phyloP scores from a whole-genome alignment of 2,113 vertebrate species.

The Jacana jacana region DNA sequence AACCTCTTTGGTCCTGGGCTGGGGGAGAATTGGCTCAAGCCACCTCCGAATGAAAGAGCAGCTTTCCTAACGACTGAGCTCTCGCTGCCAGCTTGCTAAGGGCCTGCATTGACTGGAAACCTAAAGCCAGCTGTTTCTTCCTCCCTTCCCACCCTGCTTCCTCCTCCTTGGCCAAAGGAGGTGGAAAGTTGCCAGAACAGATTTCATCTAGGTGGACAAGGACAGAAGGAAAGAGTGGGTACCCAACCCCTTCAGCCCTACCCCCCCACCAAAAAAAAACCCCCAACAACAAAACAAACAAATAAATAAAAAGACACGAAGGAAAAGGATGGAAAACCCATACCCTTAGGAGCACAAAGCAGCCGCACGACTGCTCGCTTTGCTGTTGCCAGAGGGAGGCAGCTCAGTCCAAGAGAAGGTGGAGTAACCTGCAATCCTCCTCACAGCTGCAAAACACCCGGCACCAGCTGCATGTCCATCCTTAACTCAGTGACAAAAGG shows the following conservation, averaged over 20 bases:
- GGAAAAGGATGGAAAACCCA: background rate
- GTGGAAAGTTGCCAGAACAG: background rate
- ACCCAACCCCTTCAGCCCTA: background rate
- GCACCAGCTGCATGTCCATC: background rate
- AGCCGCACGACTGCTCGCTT: background rate
- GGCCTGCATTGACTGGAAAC: conserved; percentile 7
- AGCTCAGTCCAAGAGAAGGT: background rate
- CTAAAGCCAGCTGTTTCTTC: conserved; percentile 34
- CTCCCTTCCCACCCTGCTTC: background rate
- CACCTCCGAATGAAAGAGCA: background rate
- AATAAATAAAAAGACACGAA: background rate
- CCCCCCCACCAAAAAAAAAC: background rate
- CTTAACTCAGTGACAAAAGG: conserved; percentile 15
- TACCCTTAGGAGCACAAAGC: background rate
- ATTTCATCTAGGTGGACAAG: background rate
- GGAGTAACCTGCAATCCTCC: conserved; percentile 6
- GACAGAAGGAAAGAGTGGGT: background rate
- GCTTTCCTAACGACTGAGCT: conserved; percentile 3
- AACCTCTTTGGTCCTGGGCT: background rate
- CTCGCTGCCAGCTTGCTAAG: background rate
- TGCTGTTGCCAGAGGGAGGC: background rate
- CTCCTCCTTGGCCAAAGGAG: background rate
- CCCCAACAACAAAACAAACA: background rate
- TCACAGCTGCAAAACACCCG: background rate
- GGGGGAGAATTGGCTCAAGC: background rate